Base-by-base conservation (phyloP, 2,797 vertebrate genomes). In the Limosa lapponica region DNA sequence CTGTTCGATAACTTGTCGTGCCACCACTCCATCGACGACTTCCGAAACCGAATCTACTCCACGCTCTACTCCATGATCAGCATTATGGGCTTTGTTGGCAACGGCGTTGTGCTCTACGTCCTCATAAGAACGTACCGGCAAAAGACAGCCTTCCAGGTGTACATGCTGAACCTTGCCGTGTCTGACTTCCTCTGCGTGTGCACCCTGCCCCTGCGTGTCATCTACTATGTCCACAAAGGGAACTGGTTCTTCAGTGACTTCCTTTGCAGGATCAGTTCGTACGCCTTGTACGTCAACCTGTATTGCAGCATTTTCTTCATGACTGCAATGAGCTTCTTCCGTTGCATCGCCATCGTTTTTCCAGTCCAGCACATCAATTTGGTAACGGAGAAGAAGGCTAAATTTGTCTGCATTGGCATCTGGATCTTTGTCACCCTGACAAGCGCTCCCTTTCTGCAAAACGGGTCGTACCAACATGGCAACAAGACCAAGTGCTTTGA, bases 271-370 rank as follows among this genome's bases (percentile, higher is more conserved):
- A 46, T 99, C 92, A 98, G 98, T 55, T 99, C 99, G 13, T 99
- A 99, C 4, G 75, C 98, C 1, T 97, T 99, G 62, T 99, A 99
- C 2, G 99, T 99, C n/a, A 99, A 99, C 98, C 98, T 99, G 83
- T 99, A 99, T 58, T 99, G 99, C 95, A 99, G 99, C 92, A 99
- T 99, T 79, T 99, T 99, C 59, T 99, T 99, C 97, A 99, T 99
- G 99, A 99, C 98, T 2, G 99, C 99, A 20, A 99, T 99, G 99
- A 99, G 99, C 44, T 96, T 99, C 96, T 99, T 99, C 6, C 99
- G 99, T 6, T 99, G 99, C 96, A 72, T 99, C 28, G 99, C 99
- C 91, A 99, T 99, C 2, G 99, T 99, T 48, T 99, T 98, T 87
- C 99, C 99, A 0, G 98, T 99, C 55, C 98, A 98, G 96, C 99